Base-by-base conservation (phyloP, 2,888 invertebrate species). In the Pseudoips prasinana region DNA sequence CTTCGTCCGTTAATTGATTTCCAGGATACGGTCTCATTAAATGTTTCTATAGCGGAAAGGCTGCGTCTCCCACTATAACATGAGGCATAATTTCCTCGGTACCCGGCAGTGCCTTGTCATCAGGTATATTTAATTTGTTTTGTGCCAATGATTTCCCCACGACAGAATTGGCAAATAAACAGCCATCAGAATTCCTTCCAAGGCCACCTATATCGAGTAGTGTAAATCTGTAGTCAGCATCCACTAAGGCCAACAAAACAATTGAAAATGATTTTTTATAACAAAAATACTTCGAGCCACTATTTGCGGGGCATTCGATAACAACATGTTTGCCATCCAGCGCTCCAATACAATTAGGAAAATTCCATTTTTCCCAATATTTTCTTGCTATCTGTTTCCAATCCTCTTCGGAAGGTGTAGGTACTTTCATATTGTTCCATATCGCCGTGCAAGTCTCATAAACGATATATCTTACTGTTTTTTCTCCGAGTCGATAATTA, bases 11-110 rank as follows among this genome's bases (percentile, higher is more conserved):
- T 14, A 14, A 14, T 14, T 14, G 14, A 14, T 14, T 14, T 14
- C 14, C 14, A 14, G 17, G 18, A 20, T 20, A 20, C 7, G 20
- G 20, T n/a, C 20, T 20, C 33, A 49, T 32, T 24, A 43, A 33
- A 27, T 46, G 23, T 31, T 24, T 23, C 14, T 24, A 29, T 28
- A 49, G 26, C n/a, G 42, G 39, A 33, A 49, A 49, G 11, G 48
- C 42, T 27, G 33, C 27, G 14, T 42, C 46, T 26, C 17, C 26
- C 8, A 26, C 17, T 18, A 26, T 26, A 17, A 26, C 25, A 26
- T 26, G 17, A 7, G 25, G 25, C 25, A 26, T 14, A 17, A 26
- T 17, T 26, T 11, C 14, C 14, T 26, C 17, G 11, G 14, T 17
- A 14, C 25, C 25, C 17, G 25, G 25, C 11, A 28, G 22, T 28